Conservation (phyloP, 2,888 invertebrate genomes). For the Mellilla xanthometata region DNA sequence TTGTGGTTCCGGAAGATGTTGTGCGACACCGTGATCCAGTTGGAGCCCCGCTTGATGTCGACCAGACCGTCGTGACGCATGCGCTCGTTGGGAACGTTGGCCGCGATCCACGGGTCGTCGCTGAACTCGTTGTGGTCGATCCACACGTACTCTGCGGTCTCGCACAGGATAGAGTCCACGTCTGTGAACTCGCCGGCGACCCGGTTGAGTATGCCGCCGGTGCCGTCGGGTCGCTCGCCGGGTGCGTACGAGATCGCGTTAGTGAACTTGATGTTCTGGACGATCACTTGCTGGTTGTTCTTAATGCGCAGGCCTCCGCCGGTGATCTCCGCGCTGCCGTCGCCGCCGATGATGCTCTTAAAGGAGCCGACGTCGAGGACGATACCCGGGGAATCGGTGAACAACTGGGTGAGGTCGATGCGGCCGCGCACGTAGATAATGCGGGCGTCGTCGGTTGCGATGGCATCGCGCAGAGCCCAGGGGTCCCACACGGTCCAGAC, state of each 20-base stretch:
- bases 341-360: constrained; percentile 24
- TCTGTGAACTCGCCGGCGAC: constrained; percentile 18
- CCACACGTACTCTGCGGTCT: constrained; percentile 16
- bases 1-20: constrained; percentile 30
- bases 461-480: constrained; percentile 20
- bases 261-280: constrained; percentile 23
- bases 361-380: constrained; percentile 16
- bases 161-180: constrained; percentile 16
- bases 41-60: constrained; percentile 25
- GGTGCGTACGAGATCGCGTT: constrained; percentile 26
- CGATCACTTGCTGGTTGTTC: constrained; percentile 19
- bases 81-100: constrained; percentile 8
- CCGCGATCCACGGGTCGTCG: constrained; percentile 25
- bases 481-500: constrained; percentile 22
- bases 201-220: constrained; percentile 12
- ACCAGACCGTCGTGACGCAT: constrained; percentile 27
- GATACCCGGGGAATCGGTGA: constrained; percentile 24
- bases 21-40: constrained; percentile 27
- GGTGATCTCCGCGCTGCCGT: constrained; percentile 16
- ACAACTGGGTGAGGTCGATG: constrained; percentile 21
- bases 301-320: constrained; percentile 25
- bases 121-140: constrained; percentile 27
- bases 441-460: constrained; percentile 3
- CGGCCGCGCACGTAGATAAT: constrained; percentile 19
- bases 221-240: constrained; percentile 21